Evolutionary conservation across 2,113 vertebrate species (phyloP), one percentile per base, ranked within the genome.

Genomic region (Ascaphus truei): DNA sequence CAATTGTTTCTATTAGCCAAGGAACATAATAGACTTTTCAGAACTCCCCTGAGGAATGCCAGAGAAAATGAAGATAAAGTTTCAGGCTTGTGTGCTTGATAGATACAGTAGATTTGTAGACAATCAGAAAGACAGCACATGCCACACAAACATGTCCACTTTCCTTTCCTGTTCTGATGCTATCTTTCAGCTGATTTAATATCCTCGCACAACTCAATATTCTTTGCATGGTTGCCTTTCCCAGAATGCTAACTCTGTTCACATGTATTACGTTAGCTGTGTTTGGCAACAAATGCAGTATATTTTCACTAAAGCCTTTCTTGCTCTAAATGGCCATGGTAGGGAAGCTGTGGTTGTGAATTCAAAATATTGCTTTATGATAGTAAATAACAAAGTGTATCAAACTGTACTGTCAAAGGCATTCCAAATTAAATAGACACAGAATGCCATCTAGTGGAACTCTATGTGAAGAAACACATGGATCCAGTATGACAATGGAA

Each of bases 361-460:
- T 57, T 57, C 18, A 22, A 36, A 57, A 57, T 57, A 34, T 18
- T 15, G 30, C 20, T 34, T 57, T 57, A 18, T 34, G 29, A 57
- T 57, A 18, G 29, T 34, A 57, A 57, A 57, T 57, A 31, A 16
- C 53, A 57, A 34, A 16, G 7, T 53, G 51, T 57, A 34, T 57
- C 10, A 34, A 9, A 18, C 23, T 52, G 8, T 29, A 26, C n/a
- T n/a, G n/a, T 1, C 20, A 62, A 30, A 13, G 6, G 3, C 12
- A 36, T 16, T 7, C 20, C 27, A 33, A 1, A 25, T 57, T 16
- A 37, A 71, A 29, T 26, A 61, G 45, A 22, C 45, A 31, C 4
- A 36, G 45, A 52, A 30, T 30, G 67, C 67, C 67, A 71, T 61
- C 67, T 71, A 61, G 57, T 61, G 67, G 56, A 30, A 41, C n/a